Conservation (phyloP, 2,113 vertebrate species). For the Pandion haliaetus region DNA sequence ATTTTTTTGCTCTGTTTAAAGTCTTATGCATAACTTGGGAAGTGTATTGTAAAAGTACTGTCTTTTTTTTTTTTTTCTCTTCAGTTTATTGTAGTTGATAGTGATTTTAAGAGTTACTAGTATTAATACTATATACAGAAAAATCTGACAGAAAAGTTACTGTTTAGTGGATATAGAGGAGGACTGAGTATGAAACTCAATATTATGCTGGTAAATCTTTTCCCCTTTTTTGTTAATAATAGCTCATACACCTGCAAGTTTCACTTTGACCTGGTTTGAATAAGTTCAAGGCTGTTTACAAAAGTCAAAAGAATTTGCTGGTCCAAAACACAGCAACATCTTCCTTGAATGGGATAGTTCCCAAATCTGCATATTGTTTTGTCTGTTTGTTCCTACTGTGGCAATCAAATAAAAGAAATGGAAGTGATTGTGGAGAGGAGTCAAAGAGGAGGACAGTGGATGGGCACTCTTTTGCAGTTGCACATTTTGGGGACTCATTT, state of each 20-base stretch:
- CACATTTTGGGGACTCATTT: accelerated
- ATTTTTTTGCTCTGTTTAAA: background rate
- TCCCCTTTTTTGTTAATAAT: background rate
- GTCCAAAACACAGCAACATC: background rate
- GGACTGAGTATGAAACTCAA: background rate
- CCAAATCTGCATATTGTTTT: background rate
- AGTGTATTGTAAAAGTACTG: background rate
- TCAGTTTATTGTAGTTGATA: background rate
- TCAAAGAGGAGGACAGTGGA: background rate
- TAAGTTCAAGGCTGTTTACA: background rate
- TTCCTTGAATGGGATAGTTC: background rate
- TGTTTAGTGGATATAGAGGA: background rate
- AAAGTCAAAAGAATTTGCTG: background rate
- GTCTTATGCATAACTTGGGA: background rate
- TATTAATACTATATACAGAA: background rate
- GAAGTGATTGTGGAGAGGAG: background rate
- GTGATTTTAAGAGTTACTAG: background rate
- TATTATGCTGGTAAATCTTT: background rate
- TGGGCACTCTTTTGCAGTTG: background rate
- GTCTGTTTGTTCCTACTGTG: background rate
- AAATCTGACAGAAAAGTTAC: background rate
- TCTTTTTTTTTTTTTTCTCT: background rate
- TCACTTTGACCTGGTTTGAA: background rate
- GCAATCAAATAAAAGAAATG: background rate
- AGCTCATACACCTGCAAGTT: background rate